A percentile compares a stretch with the other conserved stretches of the same genome.
Evolutionary conservation across 2,797 vertebrate species (phyloP).

Genomic region (Fratercula arctica): DNA sequence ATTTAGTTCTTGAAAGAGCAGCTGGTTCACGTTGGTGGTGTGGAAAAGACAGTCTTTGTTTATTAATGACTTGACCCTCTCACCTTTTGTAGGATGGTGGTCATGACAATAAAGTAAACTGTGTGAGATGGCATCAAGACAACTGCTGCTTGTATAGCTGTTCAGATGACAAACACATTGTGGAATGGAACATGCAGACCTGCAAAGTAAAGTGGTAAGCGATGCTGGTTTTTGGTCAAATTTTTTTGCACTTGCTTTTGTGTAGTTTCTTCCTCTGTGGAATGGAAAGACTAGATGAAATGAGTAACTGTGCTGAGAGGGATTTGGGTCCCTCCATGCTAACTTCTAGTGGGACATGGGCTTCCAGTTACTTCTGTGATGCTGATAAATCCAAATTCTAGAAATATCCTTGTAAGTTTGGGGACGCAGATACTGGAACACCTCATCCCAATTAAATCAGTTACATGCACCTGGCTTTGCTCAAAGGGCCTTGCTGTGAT

Average conservation of each 20-base stretch:
- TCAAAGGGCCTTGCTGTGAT: conserved; percentile 56
- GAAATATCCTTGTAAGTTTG: not conserved
- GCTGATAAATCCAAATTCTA: not conserved
- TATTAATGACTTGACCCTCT: not conserved
- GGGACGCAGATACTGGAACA: not conserved
- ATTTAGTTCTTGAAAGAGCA: not conserved
- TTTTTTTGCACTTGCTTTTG: not conserved
- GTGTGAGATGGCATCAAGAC: conserved; percentile 93
- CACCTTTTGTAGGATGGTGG: conserved; percentile 84
- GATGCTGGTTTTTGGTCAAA: not conserved
- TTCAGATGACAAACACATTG: conserved; percentile 94
- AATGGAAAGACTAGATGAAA: not conserved
- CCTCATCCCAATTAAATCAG: not conserved
- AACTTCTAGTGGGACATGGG: not conserved
- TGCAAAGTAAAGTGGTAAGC: conserved; percentile 92
- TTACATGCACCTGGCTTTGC: not conserved
- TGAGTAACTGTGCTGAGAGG: not conserved
- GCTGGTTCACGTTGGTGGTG: not conserved
- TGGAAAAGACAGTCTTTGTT: not conserved
- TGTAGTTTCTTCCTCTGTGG: not conserved
- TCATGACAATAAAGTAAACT: conserved; percentile 90
- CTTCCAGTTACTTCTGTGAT: not conserved
- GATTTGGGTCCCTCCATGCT: not conserved
- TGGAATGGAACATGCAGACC: conserved; percentile 94
- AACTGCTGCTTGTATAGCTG: conserved; percentile 92